A percentile compares a stretch with the other conserved stretches of the same genome.
Evolutionary conservation across 2,113 vertebrate species (phyloP).

Genomic region (Uria aalge): DNA sequence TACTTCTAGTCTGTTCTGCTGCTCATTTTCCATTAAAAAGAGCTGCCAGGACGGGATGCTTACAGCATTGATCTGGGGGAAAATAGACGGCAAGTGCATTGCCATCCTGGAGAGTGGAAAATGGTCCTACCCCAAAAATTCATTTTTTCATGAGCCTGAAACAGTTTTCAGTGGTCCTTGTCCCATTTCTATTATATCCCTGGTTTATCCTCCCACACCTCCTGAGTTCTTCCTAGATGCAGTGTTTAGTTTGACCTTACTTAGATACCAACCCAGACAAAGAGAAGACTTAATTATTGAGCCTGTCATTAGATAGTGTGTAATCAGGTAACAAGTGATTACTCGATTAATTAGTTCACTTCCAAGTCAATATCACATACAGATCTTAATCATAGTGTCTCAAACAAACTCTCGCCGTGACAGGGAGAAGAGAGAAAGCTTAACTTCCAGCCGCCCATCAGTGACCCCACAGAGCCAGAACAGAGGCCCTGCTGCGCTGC

Average conservation of each 20-base stretch:
- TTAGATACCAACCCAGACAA: not conserved
- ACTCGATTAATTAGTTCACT: not conserved
- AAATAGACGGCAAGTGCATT: not conserved
- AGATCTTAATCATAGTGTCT: fast-evolving
- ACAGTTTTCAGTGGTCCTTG: not conserved
- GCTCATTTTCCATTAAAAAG: not conserved
- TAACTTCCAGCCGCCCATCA: not conserved
- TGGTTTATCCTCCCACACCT: not conserved
- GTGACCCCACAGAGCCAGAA: not conserved
- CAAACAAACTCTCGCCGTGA: fast-evolving
- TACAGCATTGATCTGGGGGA: not conserved
- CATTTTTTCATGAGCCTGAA: not conserved
- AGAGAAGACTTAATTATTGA: not conserved
- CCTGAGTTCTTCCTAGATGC: not conserved
- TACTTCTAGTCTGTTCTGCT: not conserved
- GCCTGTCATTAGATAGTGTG: not conserved
- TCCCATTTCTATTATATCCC: not conserved
- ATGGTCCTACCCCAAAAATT: not conserved
- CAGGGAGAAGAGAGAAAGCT: not conserved
- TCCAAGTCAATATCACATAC: not conserved
- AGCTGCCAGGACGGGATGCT: not conserved
- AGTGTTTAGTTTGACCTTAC: not conserved
- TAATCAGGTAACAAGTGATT: not conserved
- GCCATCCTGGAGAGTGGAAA: not conserved
- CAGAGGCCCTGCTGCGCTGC: not conserved